Evolutionary conservation across 2,797 vertebrate genomes (phyloP).

Genomic region (Neosalanx taihuensis): DNA sequence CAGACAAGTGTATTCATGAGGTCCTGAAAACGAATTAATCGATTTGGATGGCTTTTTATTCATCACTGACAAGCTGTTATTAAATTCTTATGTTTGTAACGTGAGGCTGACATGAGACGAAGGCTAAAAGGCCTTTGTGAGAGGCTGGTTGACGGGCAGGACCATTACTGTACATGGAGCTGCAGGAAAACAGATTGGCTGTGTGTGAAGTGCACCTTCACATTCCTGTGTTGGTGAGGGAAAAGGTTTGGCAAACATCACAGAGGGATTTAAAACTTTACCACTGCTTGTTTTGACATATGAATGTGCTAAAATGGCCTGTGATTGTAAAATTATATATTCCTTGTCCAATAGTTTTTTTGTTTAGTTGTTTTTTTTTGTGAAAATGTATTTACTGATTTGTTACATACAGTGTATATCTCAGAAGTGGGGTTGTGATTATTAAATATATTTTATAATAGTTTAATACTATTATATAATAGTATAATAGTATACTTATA

Average conservation of each 20-base stretch:
- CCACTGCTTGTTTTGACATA: conserved; percentile 59
- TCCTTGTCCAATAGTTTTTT: conserved; percentile 43
- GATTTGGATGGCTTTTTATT: conserved; percentile 53
- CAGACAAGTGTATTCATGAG: conserved; percentile 45
- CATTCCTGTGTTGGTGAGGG: conserved; percentile 51
- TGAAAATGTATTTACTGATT: conserved; percentile 53
- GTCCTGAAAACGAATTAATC: conserved; percentile 54
- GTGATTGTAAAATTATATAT: conserved; percentile 50
- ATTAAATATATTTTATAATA: background rate
- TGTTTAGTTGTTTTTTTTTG: conserved; percentile 24
- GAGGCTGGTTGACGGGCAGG: conserved; percentile 46
- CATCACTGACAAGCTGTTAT: conserved; percentile 63
- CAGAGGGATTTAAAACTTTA: conserved; percentile 47
- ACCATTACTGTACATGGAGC: conserved; percentile 36
- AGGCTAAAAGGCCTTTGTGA: conserved; percentile 59
- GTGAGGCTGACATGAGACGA: conserved; percentile 47
- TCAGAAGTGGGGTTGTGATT: conserved; percentile 11
- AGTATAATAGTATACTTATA: too few relatives aligned
- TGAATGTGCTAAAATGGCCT: conserved; percentile 54
- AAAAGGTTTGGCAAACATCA: conserved; percentile 55
- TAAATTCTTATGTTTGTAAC: conserved; percentile 61
- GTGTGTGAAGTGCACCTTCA: conserved; percentile 50
- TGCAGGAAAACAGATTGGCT: conserved; percentile 50
- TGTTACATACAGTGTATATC: conserved; percentile 44
- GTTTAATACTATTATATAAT: background rate